phyloP scores from a whole-genome alignment of 2,113 vertebrate species.

The Carlito syrichta region DNA sequence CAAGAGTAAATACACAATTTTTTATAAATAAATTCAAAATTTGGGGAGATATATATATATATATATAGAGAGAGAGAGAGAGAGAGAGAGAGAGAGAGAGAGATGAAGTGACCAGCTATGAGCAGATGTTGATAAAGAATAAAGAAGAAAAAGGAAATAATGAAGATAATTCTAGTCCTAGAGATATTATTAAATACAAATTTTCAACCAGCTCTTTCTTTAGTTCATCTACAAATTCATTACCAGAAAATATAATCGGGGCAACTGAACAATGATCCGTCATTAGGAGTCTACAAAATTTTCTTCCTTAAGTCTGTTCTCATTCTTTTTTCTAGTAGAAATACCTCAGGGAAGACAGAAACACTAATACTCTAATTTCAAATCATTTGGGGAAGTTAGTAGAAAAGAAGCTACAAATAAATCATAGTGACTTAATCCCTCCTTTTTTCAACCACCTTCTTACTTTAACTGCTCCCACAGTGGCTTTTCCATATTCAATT shows the following conservation, averaged over 20 bases:
- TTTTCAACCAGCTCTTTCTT: not conserved
- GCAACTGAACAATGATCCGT: not conserved
- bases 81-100: no score
- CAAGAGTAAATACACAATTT: no score
- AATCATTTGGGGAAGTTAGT: not conserved
- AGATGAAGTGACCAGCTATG: not conserved
- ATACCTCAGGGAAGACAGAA: not conserved
- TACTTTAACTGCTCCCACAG: not conserved
- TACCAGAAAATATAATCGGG: not conserved
- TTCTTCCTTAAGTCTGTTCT: not conserved
- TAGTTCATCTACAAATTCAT: not conserved
- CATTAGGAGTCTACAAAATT: not conserved
- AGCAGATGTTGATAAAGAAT: not conserved
- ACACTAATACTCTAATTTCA: constrained; percentile 30
- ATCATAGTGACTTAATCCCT: not conserved
- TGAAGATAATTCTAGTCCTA: not conserved
- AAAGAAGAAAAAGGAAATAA: not conserved
- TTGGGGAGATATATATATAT: no score
- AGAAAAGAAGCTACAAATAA: constrained; percentile 20
- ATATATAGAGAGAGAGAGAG: no score
- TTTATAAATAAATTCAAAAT: no score
- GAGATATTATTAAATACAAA: not conserved
- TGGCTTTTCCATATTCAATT: constrained; percentile 7
- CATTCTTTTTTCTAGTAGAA: not conserved
- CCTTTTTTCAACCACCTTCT: not conserved